A percentile compares a stretch with the other conserved stretches of the same genome.
phyloP scores from a whole-genome alignment of 2,113 vertebrate genomes.

The Benitochromis conjunctus region DNA sequence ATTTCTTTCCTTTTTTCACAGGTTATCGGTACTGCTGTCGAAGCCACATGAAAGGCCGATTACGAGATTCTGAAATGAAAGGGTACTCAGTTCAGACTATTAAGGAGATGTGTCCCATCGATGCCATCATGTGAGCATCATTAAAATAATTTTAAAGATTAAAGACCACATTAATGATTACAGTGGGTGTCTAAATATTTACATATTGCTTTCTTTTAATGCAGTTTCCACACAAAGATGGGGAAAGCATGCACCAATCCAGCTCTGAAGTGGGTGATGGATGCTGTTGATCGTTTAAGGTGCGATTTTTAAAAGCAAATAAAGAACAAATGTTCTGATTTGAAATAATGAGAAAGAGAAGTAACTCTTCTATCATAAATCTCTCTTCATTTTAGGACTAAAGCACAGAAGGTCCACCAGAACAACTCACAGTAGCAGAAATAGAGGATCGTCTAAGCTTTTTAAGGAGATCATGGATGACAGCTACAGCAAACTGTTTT shows the following conservation, averaged over 20 bases:
- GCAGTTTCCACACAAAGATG: conserved; percentile 56
- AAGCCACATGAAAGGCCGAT: background rate
- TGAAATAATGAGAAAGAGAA: background rate
- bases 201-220: background rate
- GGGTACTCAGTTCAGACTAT: conserved; percentile 59
- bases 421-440: background rate
- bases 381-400: conserved; percentile 13
- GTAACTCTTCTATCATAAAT: background rate
- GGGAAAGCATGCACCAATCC: conserved; percentile 52
- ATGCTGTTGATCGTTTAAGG: conserved; percentile 37
- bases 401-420: conserved; percentile 35
- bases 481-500: background rate
- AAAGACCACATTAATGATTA: background rate
- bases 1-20: background rate
- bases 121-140: conserved; percentile 58
- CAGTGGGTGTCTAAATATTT: background rate
- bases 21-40: conserved; percentile 36
- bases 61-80: background rate
- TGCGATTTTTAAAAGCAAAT: background rate
- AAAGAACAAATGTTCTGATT: background rate
- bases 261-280: conserved; percentile 54
- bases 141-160: background rate
- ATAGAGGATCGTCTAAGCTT: background rate
- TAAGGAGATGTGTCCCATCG: conserved; percentile 32
- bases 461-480: background rate